Percentiles rank a stretch among this genome's conserved stretches.
Evolutionary conservation across 2,113 vertebrate species (phyloP).

Genomic region (Chiloscyllium plagiosum): DNA sequence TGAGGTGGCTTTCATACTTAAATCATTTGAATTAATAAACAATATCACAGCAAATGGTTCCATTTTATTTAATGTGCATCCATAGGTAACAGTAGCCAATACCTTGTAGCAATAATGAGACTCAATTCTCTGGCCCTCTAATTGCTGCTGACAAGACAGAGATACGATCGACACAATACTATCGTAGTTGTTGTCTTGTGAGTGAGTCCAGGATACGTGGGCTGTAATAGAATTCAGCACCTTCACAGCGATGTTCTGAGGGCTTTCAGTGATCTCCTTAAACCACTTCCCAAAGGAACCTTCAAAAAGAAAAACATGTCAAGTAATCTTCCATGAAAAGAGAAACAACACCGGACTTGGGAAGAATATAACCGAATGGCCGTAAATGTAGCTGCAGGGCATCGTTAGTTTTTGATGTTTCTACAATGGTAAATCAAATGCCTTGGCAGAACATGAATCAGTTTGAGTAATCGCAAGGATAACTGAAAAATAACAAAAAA

Average conservation of each 20-base stretch:
- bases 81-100: constrained; percentile 17
- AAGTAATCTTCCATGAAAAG: not conserved
- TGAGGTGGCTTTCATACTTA: not conserved
- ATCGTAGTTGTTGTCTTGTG: constrained; percentile 58
- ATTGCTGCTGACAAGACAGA: constrained; percentile 80
- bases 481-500: not conserved
- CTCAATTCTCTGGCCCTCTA: constrained; percentile 82
- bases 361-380: not conserved
- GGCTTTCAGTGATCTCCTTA: constrained; percentile 77
- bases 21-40: not conserved
- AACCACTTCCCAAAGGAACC: constrained; percentile 75
- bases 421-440: no score
- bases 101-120: constrained; percentile 83
- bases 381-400: no score
- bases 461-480: not conserved
- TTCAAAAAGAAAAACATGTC: constrained; percentile 43
- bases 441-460: not conserved
- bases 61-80: no score
- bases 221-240: constrained; percentile 77
- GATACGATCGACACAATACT: constrained; percentile 83
- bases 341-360: not conserved
- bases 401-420: not conserved
- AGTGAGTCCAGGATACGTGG: constrained; percentile 69
- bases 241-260: constrained; percentile 65
- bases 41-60: not conserved